phyloP scores from a whole-genome alignment of 2,113 vertebrate species.

The Ciconia stormi region DNA sequence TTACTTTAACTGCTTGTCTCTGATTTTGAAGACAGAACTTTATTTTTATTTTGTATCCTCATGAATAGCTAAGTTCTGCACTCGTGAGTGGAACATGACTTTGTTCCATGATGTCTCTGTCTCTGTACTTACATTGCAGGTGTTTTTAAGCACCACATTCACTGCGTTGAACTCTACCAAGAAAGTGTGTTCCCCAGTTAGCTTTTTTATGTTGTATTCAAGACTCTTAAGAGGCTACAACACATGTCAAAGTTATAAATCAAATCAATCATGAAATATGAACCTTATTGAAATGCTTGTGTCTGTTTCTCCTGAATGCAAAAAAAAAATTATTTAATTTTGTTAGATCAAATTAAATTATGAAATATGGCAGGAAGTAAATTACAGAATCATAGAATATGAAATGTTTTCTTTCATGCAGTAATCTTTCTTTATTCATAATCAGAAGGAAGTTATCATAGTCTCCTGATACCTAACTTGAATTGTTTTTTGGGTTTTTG shows the following conservation, averaged over 20 bases:
- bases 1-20: background rate
- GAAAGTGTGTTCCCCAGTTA: rapidly evolving
- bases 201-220: background rate
- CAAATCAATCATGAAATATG: background rate
- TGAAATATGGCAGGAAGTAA: background rate
- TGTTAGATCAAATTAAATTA: background rate
- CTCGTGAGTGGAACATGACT: background rate
- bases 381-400: background rate
- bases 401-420: background rate
- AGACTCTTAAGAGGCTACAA: background rate
- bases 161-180: background rate
- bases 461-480: background rate
- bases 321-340: background rate
- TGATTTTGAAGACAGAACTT: background rate
- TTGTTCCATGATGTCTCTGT: background rate
- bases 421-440: background rate
- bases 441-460: background rate
- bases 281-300: background rate
- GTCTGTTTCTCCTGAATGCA: background rate
- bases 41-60: background rate
- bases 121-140: background rate
- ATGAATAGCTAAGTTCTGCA: background rate
- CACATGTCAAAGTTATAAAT: background rate
- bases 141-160: background rate
- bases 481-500: background rate